Evolutionary conservation across 2,113 vertebrate species (phyloP).

Genomic region (Balaeniceps rex): DNA sequence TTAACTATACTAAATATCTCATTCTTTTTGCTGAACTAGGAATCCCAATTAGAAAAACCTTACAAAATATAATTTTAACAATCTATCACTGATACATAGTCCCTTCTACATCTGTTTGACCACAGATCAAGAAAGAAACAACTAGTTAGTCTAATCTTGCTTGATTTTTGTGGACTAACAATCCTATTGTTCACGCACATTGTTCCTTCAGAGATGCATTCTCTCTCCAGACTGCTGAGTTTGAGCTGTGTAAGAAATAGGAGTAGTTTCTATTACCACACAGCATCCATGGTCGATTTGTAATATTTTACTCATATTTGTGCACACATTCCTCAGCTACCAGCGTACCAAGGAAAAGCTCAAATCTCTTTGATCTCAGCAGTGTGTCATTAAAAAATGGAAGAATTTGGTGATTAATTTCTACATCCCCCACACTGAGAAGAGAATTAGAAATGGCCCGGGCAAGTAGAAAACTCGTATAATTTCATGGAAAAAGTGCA

Average conservation of each 20-base stretch:
- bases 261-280: not conserved
- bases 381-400: not conserved
- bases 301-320: not conserved
- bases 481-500: not conserved
- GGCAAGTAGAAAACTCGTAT: not conserved
- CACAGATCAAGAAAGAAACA: not conserved
- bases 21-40: not conserved
- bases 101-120: not conserved
- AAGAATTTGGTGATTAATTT: not conserved
- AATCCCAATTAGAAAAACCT: not conserved
- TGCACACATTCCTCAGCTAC: not conserved
- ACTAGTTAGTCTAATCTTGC: not conserved
- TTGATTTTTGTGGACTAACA: not conserved
- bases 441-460: not conserved
- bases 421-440: not conserved
- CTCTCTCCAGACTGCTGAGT: not conserved
- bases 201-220: not conserved
- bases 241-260: not conserved
- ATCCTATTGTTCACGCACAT: not conserved
- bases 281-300: not conserved
- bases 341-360: not conserved
- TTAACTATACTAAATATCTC: not conserved
- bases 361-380: not conserved
- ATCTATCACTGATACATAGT: not conserved
- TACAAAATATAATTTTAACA: not conserved